Percentiles rank a stretch among this genome's conserved stretches.
Evolutionary conservation across 2,113 vertebrate species (phyloP).

Genomic region (Python bivittatus): DNA sequence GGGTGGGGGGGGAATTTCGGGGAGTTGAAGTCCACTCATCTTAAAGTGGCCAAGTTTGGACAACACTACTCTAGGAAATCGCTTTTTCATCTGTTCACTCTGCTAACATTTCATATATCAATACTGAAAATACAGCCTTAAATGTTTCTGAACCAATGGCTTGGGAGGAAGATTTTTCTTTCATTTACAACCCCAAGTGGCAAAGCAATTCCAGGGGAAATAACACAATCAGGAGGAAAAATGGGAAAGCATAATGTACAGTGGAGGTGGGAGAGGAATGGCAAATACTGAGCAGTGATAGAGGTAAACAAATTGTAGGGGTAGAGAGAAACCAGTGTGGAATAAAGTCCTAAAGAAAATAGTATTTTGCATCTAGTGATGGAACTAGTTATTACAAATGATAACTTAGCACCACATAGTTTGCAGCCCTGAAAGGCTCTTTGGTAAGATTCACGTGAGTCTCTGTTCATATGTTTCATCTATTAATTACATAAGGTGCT

Average conservation of each 20-base stretch:
- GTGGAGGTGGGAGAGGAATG: constrained; percentile 11
- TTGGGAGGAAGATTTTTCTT: constrained; percentile 36
- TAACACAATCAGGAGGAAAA: constrained; percentile 39
- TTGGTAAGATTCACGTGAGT: neutral
- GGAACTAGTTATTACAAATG: constrained; percentile 30
- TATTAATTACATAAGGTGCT: neutral
- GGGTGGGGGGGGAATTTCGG: no score
- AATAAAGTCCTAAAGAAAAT: constrained; percentile 29
- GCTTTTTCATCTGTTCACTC: constrained; percentile 6
- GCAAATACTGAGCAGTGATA: constrained; percentile 38
- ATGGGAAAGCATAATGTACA: constrained; percentile 34
- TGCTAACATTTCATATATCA: constrained; percentile 40
- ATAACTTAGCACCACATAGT: neutral
- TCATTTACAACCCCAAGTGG: constrained; percentile 42
- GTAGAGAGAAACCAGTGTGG: constrained; percentile 9
- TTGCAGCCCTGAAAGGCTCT: neutral
- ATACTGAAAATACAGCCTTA: constrained; percentile 3
- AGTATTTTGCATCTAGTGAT: neutral
- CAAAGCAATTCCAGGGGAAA: constrained; percentile 55
- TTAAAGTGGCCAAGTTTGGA: no score
- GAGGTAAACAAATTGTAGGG: constrained; percentile 30
- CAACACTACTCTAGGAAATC: neutral
- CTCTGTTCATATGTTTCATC: neutral
- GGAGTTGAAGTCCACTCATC: no score
- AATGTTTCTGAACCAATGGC: constrained; percentile 56